Evolutionary conservation across 2,888 invertebrate genomes (phyloP).

Genomic region (Pycnomerus fuliginosus): DNA sequence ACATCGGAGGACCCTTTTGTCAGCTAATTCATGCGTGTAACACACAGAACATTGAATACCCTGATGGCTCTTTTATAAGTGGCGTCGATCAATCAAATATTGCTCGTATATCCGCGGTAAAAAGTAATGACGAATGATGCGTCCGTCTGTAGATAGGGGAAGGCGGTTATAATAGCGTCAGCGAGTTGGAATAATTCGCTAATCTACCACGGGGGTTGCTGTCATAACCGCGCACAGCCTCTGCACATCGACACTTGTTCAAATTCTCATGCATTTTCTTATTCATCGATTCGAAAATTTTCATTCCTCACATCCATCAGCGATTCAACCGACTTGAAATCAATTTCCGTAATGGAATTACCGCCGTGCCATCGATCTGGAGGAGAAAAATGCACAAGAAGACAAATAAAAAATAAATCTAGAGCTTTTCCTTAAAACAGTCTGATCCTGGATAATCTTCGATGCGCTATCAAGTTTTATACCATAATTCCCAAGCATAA

Average conservation of each 20-base stretch:
- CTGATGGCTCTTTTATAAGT: slow-evolving; percentile 47
- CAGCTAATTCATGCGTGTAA: slow-evolving; percentile 45
- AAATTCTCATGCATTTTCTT: slow-evolving; percentile 45
- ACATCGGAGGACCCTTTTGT: slow-evolving; percentile 42
- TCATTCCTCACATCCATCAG: slow-evolving; percentile 10
- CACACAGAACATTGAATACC: slow-evolving; percentile 46
- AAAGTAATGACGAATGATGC: slow-evolving; percentile 22
- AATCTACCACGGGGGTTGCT: slow-evolving; percentile 46
- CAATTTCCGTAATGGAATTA: slow-evolving; percentile 7
- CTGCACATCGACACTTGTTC: slow-evolving; percentile 44
- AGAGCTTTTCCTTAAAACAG: slow-evolving; percentile 48
- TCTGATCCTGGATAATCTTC: slow-evolving; percentile 54
- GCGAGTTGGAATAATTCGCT: slow-evolving; percentile 51
- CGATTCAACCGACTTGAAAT: too few species aligned
- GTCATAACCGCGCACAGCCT: slow-evolving; percentile 39
- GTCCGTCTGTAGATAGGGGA: slow-evolving; percentile 29
- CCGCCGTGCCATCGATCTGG: background rate
- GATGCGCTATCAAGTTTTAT: slow-evolving; percentile 56
- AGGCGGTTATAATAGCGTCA: slow-evolving; percentile 44
- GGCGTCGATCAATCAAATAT: slow-evolving; percentile 45
- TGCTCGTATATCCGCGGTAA: slow-evolving; percentile 10
- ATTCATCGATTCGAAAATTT: slow-evolving; percentile 17
- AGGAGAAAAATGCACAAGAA: slow-evolving; percentile 2
- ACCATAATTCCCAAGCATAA: slow-evolving; percentile 55
- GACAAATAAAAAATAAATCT: slow-evolving; percentile 38